These are phyloP conservation scores for Anguilla obscura DNA, from an alignment of 2,797 vertebrate species.

Conservation along the genomic window DNA sequence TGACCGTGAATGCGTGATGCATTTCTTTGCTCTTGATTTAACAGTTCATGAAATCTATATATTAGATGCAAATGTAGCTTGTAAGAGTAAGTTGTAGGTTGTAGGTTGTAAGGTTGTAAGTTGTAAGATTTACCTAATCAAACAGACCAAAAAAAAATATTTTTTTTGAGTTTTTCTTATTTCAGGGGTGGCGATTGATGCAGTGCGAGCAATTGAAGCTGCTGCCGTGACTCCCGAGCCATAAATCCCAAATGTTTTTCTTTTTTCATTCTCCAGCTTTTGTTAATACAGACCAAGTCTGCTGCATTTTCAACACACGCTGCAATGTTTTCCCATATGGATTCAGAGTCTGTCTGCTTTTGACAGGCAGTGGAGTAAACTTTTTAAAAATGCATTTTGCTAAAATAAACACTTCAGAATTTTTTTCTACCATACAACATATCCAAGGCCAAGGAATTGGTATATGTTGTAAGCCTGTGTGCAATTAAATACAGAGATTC, in stretches of 20 bases:
- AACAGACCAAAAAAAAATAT: slow-evolving; percentile 3
- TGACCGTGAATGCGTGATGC: background rate
- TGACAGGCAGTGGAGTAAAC: slow-evolving; percentile 18
- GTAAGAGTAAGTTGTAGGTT: background rate
- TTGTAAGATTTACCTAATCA: background rate
- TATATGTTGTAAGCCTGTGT: slow-evolving; percentile 7
- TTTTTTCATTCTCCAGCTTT: background rate
- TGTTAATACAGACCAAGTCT: slow-evolving; percentile 38
- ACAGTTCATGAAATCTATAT: background rate
- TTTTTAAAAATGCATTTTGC: slow-evolving; percentile 7
- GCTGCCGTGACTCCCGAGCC: background rate
- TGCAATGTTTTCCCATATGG: slow-evolving; percentile 34
- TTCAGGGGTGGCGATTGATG: slow-evolving; percentile 31
- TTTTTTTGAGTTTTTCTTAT: slow-evolving; percentile 38
- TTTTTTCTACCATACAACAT: background rate
- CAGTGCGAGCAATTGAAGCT: background rate
- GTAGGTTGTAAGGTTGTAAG: background rate
- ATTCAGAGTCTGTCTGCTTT: slow-evolving; percentile 30
- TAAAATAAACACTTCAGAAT: background rate
- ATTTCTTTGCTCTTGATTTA: background rate
- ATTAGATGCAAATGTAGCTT: background rate
- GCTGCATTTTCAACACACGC: slow-evolving; percentile 12
- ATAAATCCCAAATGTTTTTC: slow-evolving; percentile 7
- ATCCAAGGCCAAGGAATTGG: background rate
- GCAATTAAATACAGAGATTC: background rate